A percentile compares a stretch with the other conserved stretches of the same genome.
These are phyloP conservation scores for Ethmia dodecea DNA, from an alignment of 2,888 invertebrate species.

Conservation along the genomic window DNA sequence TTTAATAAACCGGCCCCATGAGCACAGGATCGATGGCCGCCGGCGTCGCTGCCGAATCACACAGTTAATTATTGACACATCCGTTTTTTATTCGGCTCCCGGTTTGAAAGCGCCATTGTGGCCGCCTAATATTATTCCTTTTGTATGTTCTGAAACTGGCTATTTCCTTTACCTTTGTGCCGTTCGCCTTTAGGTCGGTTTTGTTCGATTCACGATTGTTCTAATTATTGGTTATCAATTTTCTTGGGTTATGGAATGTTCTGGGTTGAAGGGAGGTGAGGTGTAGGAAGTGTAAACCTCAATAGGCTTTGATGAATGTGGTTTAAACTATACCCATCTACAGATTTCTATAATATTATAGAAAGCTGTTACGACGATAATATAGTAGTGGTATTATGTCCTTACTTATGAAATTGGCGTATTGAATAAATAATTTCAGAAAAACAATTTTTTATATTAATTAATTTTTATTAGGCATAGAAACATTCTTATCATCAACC, in stretches of 20 bases:
- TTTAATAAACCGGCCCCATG: slow-evolving; percentile 45
- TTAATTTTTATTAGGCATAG: too few species aligned
- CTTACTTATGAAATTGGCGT: too few species aligned
- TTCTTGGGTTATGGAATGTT: slow-evolving; percentile 17
- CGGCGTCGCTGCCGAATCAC: slow-evolving; percentile 43
- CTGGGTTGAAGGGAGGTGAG: too few species aligned
- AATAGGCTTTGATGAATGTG: too few species aligned
- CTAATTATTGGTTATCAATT: slow-evolving; percentile 49
- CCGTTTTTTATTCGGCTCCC: slow-evolving; percentile 59
- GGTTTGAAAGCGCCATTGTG: slow-evolving; percentile 42
- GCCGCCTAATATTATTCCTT: slow-evolving; percentile 52
- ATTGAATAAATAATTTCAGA: too few species aligned
- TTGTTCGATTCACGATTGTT: slow-evolving; percentile 43
- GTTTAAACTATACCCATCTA: too few species aligned
- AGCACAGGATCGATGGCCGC: slow-evolving; percentile 58
- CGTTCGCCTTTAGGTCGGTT: slow-evolving; percentile 27
- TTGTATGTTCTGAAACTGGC: slow-evolving; percentile 48
- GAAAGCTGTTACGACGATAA: too few species aligned
- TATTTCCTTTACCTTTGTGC: slow-evolving; percentile 65
- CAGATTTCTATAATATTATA: too few species aligned
- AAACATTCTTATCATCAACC: too few species aligned
- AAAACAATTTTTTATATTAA: too few species aligned
- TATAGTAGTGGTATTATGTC: too few species aligned
- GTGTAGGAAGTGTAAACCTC: too few species aligned
- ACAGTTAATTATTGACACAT: slow-evolving; percentile 76